phyloP scores from a whole-genome alignment of 2,113 vertebrate genomes.

The Heteronetta atricapilla region DNA sequence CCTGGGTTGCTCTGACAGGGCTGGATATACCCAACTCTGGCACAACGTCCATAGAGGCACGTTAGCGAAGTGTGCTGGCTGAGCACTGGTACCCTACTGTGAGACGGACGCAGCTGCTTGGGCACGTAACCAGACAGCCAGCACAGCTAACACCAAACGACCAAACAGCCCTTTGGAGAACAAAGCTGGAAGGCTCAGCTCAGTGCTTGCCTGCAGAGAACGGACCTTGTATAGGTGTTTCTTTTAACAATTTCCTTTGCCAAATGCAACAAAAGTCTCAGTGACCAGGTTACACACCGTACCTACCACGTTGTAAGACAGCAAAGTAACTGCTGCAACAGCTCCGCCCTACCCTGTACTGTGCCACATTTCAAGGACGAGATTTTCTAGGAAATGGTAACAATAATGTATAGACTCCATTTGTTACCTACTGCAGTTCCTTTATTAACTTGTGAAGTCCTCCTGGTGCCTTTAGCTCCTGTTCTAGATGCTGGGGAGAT shows the following conservation, averaged over 20 bases:
- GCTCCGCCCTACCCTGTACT: neutral
- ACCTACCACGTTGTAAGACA: neutral
- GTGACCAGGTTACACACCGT: neutral
- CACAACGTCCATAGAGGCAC: neutral
- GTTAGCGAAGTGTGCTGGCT: neutral
- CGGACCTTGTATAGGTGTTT: fast-evolving
- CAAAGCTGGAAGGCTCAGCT: neutral
- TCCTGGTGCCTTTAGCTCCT: neutral
- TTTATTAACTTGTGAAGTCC: neutral
- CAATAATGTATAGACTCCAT: neutral
- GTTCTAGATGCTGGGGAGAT: neutral
- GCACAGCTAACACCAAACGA: neutral
- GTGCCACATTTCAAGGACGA: neutral
- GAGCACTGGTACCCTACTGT: neutral
- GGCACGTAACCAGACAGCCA: neutral
- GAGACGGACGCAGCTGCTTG: neutral
- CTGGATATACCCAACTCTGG: neutral
- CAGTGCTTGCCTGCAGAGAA: neutral
- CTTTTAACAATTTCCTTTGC: neutral
- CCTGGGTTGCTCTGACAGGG: neutral
- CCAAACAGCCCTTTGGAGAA: neutral
- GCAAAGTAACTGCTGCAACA: neutral
- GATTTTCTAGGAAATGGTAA: neutral
- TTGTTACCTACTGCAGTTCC: neutral
- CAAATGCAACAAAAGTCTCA: neutral